Base-by-base conservation (phyloP, 2,888 invertebrate species). In the Argyresthia albistria region DNA sequence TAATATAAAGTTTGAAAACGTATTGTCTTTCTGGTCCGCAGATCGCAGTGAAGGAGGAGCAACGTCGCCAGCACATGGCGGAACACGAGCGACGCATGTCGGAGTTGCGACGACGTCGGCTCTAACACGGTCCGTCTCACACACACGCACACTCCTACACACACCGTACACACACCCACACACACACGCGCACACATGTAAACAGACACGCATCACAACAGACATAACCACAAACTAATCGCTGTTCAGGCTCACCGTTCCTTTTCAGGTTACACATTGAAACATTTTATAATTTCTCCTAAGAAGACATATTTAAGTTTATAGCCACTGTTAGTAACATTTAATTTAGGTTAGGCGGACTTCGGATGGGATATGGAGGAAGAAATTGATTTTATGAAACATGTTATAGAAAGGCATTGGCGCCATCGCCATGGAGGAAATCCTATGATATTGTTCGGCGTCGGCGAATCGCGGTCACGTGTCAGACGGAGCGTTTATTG, bases 41-140 rank as follows among this genome's bases (percentile, higher is more conserved):
- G 96, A 96, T 97, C 72, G 93, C 93, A 60, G 91, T 94, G 67
- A 96, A 96, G 77, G 96, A 97, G 84, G 94, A 95, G 75, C 93
- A 94, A 78, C 90, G 96, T 53, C 90, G 94, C 53, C 93, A 94
- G 68, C 93, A 95, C 64, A 93, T 96, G 92, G 94, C 94, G 50
- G 96, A 97, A 76, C 93, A 96, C 67, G 95, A 95, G 72, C 89
- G 93, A 54, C 89, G 93, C 63, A 77, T 93, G 72, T 92, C 93
- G 79, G 95, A 94, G 80, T 89, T 93, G 70, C 89, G 91, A 57
- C 90, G 90, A 63, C 76, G 88, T 56, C 83, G 83, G 63, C 82
- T 84, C 63, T 84, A 84, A 81, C 82, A 84, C 80, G 87, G 86
- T 86, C 87, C 83, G 87, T 86, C 83, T 71, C 42, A 37, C 50